Conservation (phyloP, 2,797 vertebrate genomes). For the Podarcis siculus region DNA sequence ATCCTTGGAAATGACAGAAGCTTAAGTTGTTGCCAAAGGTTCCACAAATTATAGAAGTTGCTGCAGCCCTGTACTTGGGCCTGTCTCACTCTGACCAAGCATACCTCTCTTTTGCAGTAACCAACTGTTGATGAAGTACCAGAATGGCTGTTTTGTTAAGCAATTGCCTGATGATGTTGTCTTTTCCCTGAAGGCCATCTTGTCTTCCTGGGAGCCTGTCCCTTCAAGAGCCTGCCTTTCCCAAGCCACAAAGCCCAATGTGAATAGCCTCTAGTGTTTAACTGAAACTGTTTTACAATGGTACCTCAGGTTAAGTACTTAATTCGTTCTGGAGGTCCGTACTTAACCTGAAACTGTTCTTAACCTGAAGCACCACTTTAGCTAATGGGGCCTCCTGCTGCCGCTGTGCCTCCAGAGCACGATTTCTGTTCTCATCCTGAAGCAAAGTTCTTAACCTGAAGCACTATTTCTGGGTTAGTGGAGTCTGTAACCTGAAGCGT, state of each 20-base stretch:
- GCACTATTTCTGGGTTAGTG: too few species aligned
- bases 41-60: background rate
- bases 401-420: too few species aligned
- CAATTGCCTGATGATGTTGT: background rate
- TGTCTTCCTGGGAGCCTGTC: background rate
- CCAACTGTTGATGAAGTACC: background rate
- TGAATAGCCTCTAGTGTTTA: background rate
- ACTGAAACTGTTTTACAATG: background rate
- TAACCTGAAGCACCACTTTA: too few species aligned
- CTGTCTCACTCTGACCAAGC: background rate
- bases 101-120: background rate
- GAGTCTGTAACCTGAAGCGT: too few species aligned
- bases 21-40: background rate
- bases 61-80: background rate
- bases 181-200: background rate
- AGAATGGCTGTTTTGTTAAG: background rate
- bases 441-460: too few species aligned
- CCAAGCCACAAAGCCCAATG: background rate
- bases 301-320: too few species aligned
- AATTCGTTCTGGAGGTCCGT: too few species aligned
- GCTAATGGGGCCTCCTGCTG: too few species aligned
- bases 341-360: too few species aligned
- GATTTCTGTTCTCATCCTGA: too few species aligned
- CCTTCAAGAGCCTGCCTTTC: background rate
- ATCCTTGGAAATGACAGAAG: background rate